Evolutionary conservation across 1,140 invertebrate genomes (phyloP).

Genomic region (Dendroctonus ponderosae): DNA sequence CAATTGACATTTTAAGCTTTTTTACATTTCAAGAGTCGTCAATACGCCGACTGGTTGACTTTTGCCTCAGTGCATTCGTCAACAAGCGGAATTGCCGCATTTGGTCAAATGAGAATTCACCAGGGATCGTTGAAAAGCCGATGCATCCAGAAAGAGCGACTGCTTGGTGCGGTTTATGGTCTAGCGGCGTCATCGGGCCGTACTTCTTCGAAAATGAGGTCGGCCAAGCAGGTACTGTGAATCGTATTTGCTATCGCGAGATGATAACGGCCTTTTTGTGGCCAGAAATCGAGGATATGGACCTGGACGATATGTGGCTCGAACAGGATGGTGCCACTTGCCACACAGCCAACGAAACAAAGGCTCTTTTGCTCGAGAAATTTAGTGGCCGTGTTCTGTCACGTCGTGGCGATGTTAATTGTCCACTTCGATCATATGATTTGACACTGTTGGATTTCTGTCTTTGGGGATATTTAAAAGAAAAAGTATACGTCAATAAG

Average conservation of each 20-base stretch:
- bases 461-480: constrained; percentile 25
- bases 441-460: constrained; percentile 48
- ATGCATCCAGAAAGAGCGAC: constrained; percentile 37
- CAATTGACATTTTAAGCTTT: too few relatives aligned
- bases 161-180: constrained; percentile 37
- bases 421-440: constrained; percentile 42
- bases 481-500: too few relatives aligned
- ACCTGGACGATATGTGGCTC: constrained; percentile 27
- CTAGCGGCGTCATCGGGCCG: constrained; percentile 31
- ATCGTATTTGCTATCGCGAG: constrained; percentile 9
- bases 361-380: constrained; percentile 11
- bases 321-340: constrained; percentile 38
- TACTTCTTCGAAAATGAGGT: constrained; percentile 44
- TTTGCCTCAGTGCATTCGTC: constrained; percentile 37
- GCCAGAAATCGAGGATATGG: constrained; percentile 6
- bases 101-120: constrained; percentile 37
- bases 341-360: constrained; percentile 30
- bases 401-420: constrained; percentile 44
- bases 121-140: constrained; percentile 26
- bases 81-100: constrained; percentile 39
- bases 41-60: too few relatives aligned
- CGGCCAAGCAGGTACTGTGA: constrained; percentile 12
- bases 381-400: constrained; percentile 24
- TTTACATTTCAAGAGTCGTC: too few relatives aligned
- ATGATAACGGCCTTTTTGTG: constrained; percentile 18